These are phyloP conservation scores for Champsocephalus esox DNA, from an alignment of 2,797 vertebrate species.

Conservation along the genomic window DNA sequence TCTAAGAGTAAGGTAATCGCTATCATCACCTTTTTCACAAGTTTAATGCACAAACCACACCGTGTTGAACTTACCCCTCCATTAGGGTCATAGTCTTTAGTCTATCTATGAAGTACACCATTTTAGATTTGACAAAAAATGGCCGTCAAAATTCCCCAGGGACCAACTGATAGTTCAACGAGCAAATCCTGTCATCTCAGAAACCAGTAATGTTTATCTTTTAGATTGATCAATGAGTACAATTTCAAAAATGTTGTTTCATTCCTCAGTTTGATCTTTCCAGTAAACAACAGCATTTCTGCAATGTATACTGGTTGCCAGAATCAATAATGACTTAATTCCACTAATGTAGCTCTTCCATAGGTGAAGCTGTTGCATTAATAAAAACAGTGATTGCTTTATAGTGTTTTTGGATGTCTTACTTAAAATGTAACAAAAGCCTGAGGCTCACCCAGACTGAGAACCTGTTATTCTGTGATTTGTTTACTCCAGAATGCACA, in stretches of 20 bases:
- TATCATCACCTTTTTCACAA: too few relatives aligned
- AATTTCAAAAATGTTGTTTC: background rate
- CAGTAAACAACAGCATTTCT: background rate
- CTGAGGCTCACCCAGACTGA: conserved; percentile 47
- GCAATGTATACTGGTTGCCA: background rate
- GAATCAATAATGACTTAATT: conserved; percentile 6
- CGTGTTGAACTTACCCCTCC: too few relatives aligned
- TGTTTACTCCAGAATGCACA: conserved; percentile 46
- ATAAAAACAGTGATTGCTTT: conserved; percentile 26
- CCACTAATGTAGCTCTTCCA: conserved; percentile 14
- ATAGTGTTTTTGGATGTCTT: conserved; percentile 33
- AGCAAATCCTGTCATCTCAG: background rate
- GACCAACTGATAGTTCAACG: too few relatives aligned
- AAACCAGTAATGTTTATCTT: background rate
- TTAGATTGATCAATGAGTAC: too few relatives aligned
- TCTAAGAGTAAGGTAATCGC: too few relatives aligned
- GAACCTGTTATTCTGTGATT: conserved; percentile 51
- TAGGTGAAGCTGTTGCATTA: conserved; percentile 7
- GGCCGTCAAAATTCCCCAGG: too few relatives aligned
- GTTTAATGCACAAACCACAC: too few relatives aligned
- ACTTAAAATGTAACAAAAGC: conserved; percentile 45
- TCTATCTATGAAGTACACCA: too few relatives aligned
- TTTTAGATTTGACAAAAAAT: too few relatives aligned
- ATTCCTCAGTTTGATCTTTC: background rate
- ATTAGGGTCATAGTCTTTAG: too few relatives aligned